Conservation (phyloP, 2,113 vertebrate species). For the Tachycineta bicolor region DNA sequence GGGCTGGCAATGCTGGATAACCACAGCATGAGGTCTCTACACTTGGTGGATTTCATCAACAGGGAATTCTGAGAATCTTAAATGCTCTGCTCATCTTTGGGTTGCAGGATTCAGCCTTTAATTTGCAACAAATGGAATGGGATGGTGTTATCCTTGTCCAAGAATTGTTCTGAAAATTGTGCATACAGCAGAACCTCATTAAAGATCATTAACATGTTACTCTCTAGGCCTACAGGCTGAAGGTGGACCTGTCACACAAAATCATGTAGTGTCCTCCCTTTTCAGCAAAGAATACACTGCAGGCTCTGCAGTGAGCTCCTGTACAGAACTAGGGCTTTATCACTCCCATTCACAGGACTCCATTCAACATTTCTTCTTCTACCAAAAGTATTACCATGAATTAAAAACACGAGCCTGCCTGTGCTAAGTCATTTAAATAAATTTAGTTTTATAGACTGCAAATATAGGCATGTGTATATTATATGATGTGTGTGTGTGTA, state of each 20-base stretch:
- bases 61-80: neutral
- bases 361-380: neutral
- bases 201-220: neutral
- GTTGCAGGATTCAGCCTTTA: neutral
- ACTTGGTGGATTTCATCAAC: conserved; percentile 6
- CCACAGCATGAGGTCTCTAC: conserved; percentile 4
- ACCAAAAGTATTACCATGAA: neutral
- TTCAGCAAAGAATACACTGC: neutral
- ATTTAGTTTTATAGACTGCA: neutral
- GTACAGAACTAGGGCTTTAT: accelerated
- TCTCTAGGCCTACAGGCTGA: neutral
- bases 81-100: neutral
- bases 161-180: neutral
- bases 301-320: neutral
- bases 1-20: neutral
- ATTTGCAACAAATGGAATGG: neutral
- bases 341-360: neutral
- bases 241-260: neutral
- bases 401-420: neutral
- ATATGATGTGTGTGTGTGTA: neutral
- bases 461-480: neutral
- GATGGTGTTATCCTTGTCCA: neutral
- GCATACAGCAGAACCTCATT: neutral
- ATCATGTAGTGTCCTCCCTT: neutral
- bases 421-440: neutral